A percentile compares a stretch with the other conserved stretches of the same genome.
Evolutionary conservation across 2,888 invertebrate genomes (phyloP).

Genomic region (Drosophila acutilabella): DNA sequence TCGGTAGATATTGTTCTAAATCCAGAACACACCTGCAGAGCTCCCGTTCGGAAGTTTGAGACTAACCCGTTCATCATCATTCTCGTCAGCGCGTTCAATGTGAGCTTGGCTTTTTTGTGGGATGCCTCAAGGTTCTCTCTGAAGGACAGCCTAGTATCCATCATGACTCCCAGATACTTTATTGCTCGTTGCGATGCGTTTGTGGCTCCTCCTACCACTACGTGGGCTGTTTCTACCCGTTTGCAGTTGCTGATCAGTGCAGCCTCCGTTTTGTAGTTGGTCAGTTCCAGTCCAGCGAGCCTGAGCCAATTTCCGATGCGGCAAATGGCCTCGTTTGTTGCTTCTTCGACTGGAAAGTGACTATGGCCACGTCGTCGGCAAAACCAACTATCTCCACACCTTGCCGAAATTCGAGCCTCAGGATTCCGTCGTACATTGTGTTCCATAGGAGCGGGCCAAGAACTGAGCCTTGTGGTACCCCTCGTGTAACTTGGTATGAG

Average conservation of each 20-base stretch:
- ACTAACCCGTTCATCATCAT: not conserved
- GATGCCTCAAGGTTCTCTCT: too few species aligned
- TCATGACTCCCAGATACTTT: not conserved
- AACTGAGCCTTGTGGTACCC: not conserved
- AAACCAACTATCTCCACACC: not conserved
- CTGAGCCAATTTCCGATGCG: too few species aligned
- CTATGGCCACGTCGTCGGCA: not conserved
- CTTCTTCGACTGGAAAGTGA: not conserved
- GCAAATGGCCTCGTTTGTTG: too few species aligned
- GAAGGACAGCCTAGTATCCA: too few species aligned
- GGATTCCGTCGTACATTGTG: not conserved
- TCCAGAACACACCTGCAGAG: too few species aligned
- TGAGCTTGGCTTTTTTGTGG: too few species aligned
- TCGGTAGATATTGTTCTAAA: too few species aligned
- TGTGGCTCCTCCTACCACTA: not conserved
- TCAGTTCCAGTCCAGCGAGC: too few species aligned
- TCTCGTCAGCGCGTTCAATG: not conserved
- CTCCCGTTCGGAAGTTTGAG: too few species aligned
- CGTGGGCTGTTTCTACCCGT: too few species aligned
- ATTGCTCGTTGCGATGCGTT: not conserved
- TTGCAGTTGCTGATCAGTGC: too few species aligned
- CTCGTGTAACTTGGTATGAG: not conserved
- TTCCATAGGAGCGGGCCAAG: conserved; percentile 2
- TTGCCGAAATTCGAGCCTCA: not conserved
- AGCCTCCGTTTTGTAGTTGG: too few species aligned